Evolutionary conservation across 2,113 vertebrate genomes (phyloP), one percentile per base, ranked within the genome.

Genomic region (Aspiorhynchus laticeps): DNA sequence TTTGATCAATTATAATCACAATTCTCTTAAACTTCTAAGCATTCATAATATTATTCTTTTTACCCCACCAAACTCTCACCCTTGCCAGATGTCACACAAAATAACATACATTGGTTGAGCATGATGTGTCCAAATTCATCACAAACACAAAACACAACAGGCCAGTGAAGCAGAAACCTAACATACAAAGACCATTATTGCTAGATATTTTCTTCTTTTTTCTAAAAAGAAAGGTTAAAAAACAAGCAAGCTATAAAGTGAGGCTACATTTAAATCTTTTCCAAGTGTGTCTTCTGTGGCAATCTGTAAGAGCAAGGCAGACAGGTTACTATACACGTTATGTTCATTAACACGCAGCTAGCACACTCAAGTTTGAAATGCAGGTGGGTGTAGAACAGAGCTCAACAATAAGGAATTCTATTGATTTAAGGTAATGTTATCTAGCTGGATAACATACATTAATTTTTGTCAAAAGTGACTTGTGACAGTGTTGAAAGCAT

Each of bases 281-380:
- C 92, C 83, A 56, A 90, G 94, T 92, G 94, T 95, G 93, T 95
- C 95, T 90, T 93, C 93, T 88, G 91, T 90, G 94, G 93, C 89
- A 95, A 98, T 98, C 98, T 99, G 98, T 95, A 98, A 97, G 95
- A 96, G 98, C 98, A 99, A 98, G 96, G 98, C 97, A 99, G 95
- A 99, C 95, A 95, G 93, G 96, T 99, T 99, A 99, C 96, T 95
- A 95, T 73, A 94, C 91, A 90, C 41, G 76, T 93, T 91, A 90
- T 46, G 89, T 43, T 87, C 82, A 91, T 89, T 84, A 87, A 92
- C 93, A 90, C 74, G 80, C 53, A 87, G 85, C 67, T 85, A 84
- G 87, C 33, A 91, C 92, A 91, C 88, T 82, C 86, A 81, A 26
- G 59, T 65, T 81, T 46, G 15, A 28, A 65, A 84, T n/a, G 67